These are phyloP conservation scores for Semicossyphus pulcher DNA, from an alignment of 2,113 vertebrate genomes.

Conservation along the genomic window DNA sequence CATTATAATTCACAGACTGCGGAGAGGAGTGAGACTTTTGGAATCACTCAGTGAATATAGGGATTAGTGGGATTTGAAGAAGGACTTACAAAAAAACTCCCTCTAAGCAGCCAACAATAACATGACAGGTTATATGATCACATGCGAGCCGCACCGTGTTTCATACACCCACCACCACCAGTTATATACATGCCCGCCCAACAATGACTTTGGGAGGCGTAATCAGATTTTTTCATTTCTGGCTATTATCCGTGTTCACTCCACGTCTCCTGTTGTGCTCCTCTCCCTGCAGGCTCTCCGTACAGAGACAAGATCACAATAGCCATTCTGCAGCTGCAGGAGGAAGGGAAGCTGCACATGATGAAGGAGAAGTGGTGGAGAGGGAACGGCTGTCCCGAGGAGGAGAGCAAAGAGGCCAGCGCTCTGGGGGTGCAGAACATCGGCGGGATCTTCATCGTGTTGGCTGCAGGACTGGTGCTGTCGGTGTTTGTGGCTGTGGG, in stretches of 20 bases:
- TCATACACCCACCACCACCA: slow-evolving; percentile 39
- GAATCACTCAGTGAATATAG: slow-evolving; percentile 64
- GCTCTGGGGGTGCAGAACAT: slow-evolving; percentile 98
- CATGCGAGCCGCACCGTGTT: slow-evolving; percentile 31
- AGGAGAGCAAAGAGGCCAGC: slow-evolving; percentile 98
- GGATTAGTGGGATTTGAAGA: slow-evolving; percentile 75
- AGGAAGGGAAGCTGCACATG: slow-evolving; percentile 98
- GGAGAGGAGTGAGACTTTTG: slow-evolving; percentile 65
- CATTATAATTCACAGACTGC: slow-evolving; percentile 62
- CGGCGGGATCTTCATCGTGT: slow-evolving; percentile 97
- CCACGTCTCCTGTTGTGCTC: slow-evolving; percentile 16
- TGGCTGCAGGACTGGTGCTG: slow-evolving; percentile 96
- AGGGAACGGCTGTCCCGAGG: slow-evolving; percentile 97
- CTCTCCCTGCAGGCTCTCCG: slow-evolving; percentile 88
- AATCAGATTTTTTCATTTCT: slow-evolving; percentile 6
- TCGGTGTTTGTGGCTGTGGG: slow-evolving; percentile 98
- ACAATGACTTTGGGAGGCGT: slow-evolving; percentile 12
- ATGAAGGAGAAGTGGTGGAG: slow-evolving; percentile 99
- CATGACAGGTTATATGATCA: slow-evolving; percentile 66
- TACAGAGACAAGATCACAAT: slow-evolving; percentile 99
- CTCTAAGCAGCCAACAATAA: slow-evolving; percentile 64
- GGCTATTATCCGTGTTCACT: slow-evolving; percentile 21
- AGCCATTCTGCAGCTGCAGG: slow-evolving; percentile 97
- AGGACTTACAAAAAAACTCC: slow-evolving; percentile 71
- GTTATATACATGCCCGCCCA: slow-evolving; percentile 17